Evolutionary conservation across 2,888 invertebrate species (phyloP).

Genomic region (Dinocampus coccinellae): DNA sequence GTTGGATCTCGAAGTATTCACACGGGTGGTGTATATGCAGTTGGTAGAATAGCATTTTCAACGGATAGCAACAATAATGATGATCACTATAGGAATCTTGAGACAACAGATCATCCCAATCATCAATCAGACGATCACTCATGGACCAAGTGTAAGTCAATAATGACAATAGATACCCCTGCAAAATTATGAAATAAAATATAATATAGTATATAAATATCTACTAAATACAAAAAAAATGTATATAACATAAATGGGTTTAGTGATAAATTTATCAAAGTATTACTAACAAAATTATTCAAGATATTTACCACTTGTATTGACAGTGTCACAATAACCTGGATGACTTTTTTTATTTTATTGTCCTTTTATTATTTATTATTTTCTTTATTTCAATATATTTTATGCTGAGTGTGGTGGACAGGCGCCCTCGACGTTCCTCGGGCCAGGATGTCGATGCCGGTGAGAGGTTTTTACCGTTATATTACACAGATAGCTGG

Average conservation of each 20-base stretch:
- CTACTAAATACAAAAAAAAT: no score
- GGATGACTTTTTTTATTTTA: neutral
- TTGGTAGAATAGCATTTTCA: slow-evolving; percentile 41
- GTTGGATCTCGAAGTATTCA: slow-evolving; percentile 40
- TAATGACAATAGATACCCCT: neutral
- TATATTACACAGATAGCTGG: slow-evolving; percentile 41
- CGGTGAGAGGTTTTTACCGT: slow-evolving; percentile 48
- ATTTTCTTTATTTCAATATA: neutral
- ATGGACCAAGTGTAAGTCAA: slow-evolving; percentile 66
- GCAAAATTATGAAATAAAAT: neutral
- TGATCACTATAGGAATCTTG: slow-evolving; percentile 65
- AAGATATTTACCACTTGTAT: no score
- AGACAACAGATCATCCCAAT: slow-evolving; percentile 54
- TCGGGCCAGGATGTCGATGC: slow-evolving; percentile 41
- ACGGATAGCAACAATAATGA: slow-evolving; percentile 66
- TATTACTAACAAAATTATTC: no score
- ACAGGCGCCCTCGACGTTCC: slow-evolving; percentile 35
- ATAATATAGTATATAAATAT: neutral
- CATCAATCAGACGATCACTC: slow-evolving; percentile 59
- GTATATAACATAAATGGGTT: no score
- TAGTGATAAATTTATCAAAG: no score
- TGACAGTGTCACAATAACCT: neutral
- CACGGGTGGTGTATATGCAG: slow-evolving; percentile 23
- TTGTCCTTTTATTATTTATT: neutral
- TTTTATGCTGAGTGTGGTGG: neutral